Evolutionary conservation across 2,113 vertebrate species (phyloP).

Genomic region (Haemorhous mexicanus): DNA sequence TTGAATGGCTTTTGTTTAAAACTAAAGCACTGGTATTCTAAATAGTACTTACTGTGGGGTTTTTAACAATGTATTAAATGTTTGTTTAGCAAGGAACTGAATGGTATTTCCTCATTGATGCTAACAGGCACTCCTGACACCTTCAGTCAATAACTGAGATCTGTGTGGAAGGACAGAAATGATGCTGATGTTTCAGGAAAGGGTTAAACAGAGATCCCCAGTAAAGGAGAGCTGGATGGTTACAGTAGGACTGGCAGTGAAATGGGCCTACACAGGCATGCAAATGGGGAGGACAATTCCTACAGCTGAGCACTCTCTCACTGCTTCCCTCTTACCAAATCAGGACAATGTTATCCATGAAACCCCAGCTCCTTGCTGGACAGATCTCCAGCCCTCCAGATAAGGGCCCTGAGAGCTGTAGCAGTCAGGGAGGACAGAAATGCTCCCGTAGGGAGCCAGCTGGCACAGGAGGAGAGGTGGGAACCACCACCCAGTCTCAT

Average conservation of each 20-base stretch:
- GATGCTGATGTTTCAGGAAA: not conserved
- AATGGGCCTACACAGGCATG: not conserved
- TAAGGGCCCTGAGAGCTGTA: not conserved
- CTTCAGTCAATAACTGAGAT: not conserved
- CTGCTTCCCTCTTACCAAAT: not conserved
- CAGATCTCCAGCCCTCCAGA: not conserved
- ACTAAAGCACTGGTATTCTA: not conserved
- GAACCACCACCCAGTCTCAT: not conserved
- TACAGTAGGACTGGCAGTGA: not conserved
- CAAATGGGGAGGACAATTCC: not conserved
- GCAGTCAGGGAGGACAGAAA: not conserved
- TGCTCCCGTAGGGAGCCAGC: not conserved
- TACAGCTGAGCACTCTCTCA: not conserved
- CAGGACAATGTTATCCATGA: not conserved
- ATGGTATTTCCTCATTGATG: not conserved
- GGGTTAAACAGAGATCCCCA: not conserved
- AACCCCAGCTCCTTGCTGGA: not conserved
- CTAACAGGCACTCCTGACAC: rapidly evolving
- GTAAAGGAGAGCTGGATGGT: not conserved
- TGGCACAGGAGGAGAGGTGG: not conserved
- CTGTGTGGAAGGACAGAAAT: not conserved
- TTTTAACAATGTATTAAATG: not conserved
- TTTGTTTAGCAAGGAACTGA: not conserved
- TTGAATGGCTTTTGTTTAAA: not conserved
- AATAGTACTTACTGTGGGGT: not conserved